Conservation (phyloP, 2,888 invertebrate species). For the Apamea sordens region DNA sequence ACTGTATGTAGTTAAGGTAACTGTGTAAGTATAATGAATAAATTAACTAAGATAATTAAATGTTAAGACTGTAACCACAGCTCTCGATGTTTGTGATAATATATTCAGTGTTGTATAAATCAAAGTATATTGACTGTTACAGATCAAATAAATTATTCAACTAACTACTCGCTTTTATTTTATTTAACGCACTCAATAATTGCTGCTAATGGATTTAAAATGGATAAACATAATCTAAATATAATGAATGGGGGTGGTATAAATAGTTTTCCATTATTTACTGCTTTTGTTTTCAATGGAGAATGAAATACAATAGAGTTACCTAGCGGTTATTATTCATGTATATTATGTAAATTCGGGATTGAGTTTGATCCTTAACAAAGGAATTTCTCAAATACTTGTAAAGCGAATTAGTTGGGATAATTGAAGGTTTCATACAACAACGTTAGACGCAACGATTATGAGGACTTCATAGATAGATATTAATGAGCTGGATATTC, state of each 20-base stretch:
- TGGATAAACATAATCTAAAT: constrained; percentile 52
- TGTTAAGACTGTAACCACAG: constrained; percentile 18
- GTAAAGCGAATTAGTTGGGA: constrained; percentile 13
- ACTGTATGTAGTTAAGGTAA: not conserved
- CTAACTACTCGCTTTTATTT: constrained; percentile 32
- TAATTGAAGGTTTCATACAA: not conserved
- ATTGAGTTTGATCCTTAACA: constrained; percentile 23
- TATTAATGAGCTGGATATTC: not conserved
- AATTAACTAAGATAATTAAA: constrained; percentile 15
- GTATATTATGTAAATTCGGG: constrained; percentile 29
- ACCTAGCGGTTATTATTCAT: constrained; percentile 17
- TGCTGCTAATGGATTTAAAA: constrained; percentile 51
- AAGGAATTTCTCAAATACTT: constrained; percentile 17
- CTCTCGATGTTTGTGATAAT: constrained; percentile 72
- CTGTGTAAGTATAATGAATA: not conserved
- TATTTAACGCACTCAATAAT: constrained; percentile 20
- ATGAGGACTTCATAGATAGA: not conserved
- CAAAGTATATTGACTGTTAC: constrained; percentile 62
- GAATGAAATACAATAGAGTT: constrained; percentile 20
- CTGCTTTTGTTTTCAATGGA: constrained; percentile 47
- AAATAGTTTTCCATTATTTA: constrained; percentile 45
- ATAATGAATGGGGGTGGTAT: constrained; percentile 57
- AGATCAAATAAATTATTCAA: constrained; percentile 58
- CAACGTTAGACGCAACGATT: not conserved
- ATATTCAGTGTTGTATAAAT: constrained; percentile 61